These are phyloP conservation scores for Drosophila bunnanda DNA, from an alignment of 2,888 invertebrate species.

Conservation along the genomic window DNA sequence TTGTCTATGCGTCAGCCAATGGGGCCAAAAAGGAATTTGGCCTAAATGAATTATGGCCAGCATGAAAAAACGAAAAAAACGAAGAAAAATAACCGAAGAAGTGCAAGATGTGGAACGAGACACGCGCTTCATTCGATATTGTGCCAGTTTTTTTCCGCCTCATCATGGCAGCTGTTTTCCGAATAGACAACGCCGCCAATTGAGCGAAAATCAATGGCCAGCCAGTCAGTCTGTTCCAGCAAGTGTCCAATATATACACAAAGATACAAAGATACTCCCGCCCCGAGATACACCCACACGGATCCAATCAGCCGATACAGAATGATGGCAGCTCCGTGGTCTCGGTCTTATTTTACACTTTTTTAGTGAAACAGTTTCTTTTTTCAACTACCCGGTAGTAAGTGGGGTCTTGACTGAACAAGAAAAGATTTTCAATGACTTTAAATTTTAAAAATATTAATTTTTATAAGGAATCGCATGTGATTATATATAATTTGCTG, in stretches of 20 bases:
- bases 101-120: constrained; percentile 41
- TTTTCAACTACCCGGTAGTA: not conserved
- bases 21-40: constrained; percentile 37
- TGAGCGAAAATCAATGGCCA: constrained; percentile 70
- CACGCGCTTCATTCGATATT: constrained; percentile 61
- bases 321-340: constrained; percentile 1
- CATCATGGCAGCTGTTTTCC: constrained; percentile 70
- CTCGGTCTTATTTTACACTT: constrained; percentile 13
- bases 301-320: constrained; percentile 27
- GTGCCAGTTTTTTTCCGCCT: constrained; percentile 58
- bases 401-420: not conserved
- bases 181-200: constrained; percentile 64
- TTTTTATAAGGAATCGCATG: not conserved
- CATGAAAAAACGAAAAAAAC: not conserved
- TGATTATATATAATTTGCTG: no score
- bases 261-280: constrained; percentile 3
- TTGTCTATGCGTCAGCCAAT: constrained; percentile 21
- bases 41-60: constrained; percentile 66
- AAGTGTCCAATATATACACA: constrained; percentile 26
- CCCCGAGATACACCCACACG: constrained; percentile 5
- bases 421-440: not conserved
- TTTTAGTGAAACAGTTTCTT: not conserved
- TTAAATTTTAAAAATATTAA: not conserved
- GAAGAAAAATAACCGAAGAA: constrained; percentile 9
- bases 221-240: constrained; percentile 21